These are phyloP conservation scores for Coelinius sp. DNA, from an alignment of 2,888 invertebrate genomes.

Conservation along the genomic window DNA sequence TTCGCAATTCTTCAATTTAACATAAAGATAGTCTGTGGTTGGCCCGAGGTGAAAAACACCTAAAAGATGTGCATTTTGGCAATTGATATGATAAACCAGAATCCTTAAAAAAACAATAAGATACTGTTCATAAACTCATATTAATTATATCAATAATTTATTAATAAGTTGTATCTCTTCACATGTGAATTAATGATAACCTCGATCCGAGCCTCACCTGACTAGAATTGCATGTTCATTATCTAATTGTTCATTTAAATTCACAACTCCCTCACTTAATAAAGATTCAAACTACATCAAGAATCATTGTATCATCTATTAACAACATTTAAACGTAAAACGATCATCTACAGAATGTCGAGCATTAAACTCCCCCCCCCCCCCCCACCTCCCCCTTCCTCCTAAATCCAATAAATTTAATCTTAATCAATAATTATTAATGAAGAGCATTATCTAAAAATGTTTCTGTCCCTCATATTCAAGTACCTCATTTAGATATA, in stretches of 20 bases:
- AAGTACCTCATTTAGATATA: constrained; percentile 10
- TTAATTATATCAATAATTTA: not conserved
- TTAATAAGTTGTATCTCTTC: not conserved
- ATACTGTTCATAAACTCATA: not conserved
- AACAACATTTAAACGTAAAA: constrained; percentile 68
- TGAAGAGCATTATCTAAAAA: constrained; percentile 48
- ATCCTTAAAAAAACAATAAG: not conserved
- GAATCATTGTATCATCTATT: constrained; percentile 52
- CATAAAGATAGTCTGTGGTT: not conserved
- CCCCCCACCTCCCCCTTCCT: no score
- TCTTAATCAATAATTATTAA: constrained; percentile 47
- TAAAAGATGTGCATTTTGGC: not conserved
- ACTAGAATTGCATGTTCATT: constrained; percentile 23
- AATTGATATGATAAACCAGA: not conserved
- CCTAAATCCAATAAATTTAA: constrained; percentile 48
- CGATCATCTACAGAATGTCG: constrained; percentile 58
- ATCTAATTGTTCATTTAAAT: constrained; percentile 10
- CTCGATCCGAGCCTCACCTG: constrained; percentile 5
- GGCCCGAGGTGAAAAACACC: not conserved
- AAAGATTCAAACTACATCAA: constrained; percentile 56
- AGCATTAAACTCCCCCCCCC: constrained; percentile 53
- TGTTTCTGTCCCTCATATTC: constrained; percentile 12
- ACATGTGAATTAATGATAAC: not conserved
- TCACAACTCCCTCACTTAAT: constrained; percentile 25
- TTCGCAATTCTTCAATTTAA: no score